Evolutionary conservation across 2,797 vertebrate species (phyloP).

Genomic region (Malurus splendens): DNA sequence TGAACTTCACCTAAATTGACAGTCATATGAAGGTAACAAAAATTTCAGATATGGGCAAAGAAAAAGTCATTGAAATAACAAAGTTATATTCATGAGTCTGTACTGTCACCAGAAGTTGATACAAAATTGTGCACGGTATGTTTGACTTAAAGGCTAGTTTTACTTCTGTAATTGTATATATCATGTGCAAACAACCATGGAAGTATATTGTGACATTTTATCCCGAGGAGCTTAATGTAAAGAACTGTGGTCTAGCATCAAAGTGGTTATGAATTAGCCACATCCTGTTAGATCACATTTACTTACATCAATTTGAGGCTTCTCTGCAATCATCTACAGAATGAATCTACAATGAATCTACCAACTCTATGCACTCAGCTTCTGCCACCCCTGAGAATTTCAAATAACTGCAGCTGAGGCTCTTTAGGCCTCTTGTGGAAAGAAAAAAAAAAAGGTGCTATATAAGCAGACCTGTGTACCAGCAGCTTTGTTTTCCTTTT

Average conservation of each 20-base stretch:
- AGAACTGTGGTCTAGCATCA: not conserved
- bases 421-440: not conserved
- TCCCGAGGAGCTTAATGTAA: not conserved
- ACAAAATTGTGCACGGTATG: not conserved
- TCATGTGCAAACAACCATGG: not conserved
- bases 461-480: not conserved
- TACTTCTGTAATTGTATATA: not conserved
- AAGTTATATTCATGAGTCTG: not conserved
- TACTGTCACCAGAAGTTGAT: not conserved
- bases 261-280: not conserved
- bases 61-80: not conserved
- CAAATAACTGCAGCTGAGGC: not conserved
- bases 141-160: not conserved
- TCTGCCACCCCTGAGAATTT: not conserved
- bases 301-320: not conserved
- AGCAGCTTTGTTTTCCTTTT: not conserved
- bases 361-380: not conserved
- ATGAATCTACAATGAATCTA: not conserved
- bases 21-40: not conserved
- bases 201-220: not conserved
- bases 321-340: not conserved
- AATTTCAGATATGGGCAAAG: not conserved
- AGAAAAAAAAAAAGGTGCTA: accelerated
- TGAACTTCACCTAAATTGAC: not conserved
- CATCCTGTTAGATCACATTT: accelerated